These are phyloP conservation scores for Silurus lanzhouensis DNA, from an alignment of 2,797 vertebrate genomes.

Conservation along the genomic window DNA sequence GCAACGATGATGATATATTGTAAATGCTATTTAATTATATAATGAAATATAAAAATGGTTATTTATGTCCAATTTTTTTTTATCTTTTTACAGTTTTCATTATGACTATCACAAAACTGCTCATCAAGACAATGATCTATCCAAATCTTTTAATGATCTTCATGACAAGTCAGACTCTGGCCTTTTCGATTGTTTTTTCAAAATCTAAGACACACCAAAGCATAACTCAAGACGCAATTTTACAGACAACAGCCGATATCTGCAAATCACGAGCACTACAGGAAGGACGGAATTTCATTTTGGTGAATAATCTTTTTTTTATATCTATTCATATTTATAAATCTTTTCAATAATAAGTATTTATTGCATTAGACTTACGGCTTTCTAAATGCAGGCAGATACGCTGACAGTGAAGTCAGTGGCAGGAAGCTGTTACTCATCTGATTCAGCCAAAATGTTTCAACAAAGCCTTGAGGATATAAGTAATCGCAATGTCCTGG, in stretches of 20 bases:
- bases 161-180: background rate
- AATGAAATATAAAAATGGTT: background rate
- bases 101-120: background rate
- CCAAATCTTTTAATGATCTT: slow-evolving; percentile 35
- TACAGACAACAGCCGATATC: slow-evolving; percentile 42
- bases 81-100: background rate
- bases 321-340: background rate
- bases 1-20: too few species aligned
- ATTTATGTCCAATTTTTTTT: background rate
- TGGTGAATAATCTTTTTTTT: background rate
- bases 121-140: background rate
- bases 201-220: slow-evolving; percentile 23
- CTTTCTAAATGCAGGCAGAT: slow-evolving; percentile 18
- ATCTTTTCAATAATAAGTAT: too few species aligned
- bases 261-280: slow-evolving; percentile 34
- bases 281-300: slow-evolving; percentile 32
- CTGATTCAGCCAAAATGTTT: slow-evolving; percentile 37
- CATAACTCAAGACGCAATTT: slow-evolving; percentile 47
- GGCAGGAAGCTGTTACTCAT: slow-evolving; percentile 31
- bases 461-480: slow-evolving; percentile 34
- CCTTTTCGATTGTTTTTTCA: background rate
- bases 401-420: slow-evolving; percentile 38
- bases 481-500: background rate
- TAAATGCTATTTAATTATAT: too few species aligned
- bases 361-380: background rate